These are phyloP conservation scores for Ammodytes marinus DNA, from an alignment of 2,113 vertebrate genomes.

Conservation along the genomic window DNA sequence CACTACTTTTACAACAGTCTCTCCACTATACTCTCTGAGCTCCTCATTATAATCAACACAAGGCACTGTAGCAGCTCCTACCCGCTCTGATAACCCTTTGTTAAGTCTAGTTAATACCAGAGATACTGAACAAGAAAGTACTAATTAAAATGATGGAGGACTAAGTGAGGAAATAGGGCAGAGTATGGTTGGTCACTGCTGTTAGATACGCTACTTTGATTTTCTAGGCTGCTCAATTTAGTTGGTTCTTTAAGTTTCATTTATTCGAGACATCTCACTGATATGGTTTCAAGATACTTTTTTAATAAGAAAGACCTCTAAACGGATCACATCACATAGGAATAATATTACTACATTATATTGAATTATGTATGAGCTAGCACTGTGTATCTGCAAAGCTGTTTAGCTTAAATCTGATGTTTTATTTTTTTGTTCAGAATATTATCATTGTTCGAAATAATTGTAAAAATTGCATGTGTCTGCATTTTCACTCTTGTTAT, in stretches of 20 bases:
- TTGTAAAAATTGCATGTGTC: neutral
- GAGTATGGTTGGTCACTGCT: neutral
- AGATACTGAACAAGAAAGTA: neutral
- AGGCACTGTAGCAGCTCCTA: neutral
- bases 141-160: neutral
- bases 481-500: neutral
- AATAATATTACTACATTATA: neutral
- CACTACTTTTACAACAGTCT: constrained; percentile 29
- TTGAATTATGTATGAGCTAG: neutral
- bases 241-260: neutral
- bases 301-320: neutral
- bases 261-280: neutral
- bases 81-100: neutral
- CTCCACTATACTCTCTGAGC: constrained; percentile 12
- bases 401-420: no score
- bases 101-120: neutral
- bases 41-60: constrained; percentile 40
- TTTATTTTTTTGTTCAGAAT: no score
- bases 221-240: neutral
- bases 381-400: neutral
- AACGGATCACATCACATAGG: neutral
- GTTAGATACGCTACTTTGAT: neutral
- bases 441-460: no score
- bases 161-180: neutral
- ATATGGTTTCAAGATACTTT: neutral